These are phyloP conservation scores for Lutjanus erythropterus DNA, from an alignment of 2,113 vertebrate genomes.

Conservation along the genomic window DNA sequence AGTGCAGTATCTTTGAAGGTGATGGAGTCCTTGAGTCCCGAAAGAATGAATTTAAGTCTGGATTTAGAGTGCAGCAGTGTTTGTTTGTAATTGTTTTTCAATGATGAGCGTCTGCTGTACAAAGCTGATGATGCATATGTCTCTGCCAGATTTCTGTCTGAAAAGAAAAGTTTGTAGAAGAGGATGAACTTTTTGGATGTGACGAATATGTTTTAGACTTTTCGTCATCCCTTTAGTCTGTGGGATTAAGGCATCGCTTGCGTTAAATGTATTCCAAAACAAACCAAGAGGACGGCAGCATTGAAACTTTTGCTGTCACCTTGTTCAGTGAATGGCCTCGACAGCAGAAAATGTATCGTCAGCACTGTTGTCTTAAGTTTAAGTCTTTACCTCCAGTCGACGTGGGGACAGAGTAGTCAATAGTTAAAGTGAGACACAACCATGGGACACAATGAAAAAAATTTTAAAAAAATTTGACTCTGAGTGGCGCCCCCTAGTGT, in stretches of 20 bases:
- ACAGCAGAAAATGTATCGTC: background rate
- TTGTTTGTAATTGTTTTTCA: constrained; percentile 39
- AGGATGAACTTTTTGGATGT: constrained; percentile 28
- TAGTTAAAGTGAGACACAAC: too few relatives aligned
- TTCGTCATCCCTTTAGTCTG: constrained; percentile 1
- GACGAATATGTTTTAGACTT: background rate
- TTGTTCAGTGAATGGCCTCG: background rate
- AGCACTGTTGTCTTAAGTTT: background rate
- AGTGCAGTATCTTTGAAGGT: constrained; percentile 32
- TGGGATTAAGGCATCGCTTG: background rate
- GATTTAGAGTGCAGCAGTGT: constrained; percentile 26
- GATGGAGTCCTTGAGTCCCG: constrained; percentile 43
- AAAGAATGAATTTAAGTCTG: constrained; percentile 29
- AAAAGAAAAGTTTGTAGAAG: constrained; percentile 21
- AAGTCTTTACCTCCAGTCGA: too few relatives aligned
- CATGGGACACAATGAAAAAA: too few relatives aligned
- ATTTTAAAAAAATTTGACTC: too few relatives aligned
- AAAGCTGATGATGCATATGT: constrained; percentile 37
- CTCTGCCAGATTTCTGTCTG: constrained; percentile 28
- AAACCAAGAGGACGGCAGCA: constrained; percentile 7
- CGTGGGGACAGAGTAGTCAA: too few relatives aligned
- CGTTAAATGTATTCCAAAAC: constrained; percentile 20
- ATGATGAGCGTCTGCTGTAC: constrained; percentile 20
- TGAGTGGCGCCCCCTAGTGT: too few relatives aligned
- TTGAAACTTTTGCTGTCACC: background rate